Evolutionary conservation across 2,888 invertebrate genomes (phyloP), one percentile per base, ranked within the genome.

Genomic region (Chymomyza procnemis): DNA sequence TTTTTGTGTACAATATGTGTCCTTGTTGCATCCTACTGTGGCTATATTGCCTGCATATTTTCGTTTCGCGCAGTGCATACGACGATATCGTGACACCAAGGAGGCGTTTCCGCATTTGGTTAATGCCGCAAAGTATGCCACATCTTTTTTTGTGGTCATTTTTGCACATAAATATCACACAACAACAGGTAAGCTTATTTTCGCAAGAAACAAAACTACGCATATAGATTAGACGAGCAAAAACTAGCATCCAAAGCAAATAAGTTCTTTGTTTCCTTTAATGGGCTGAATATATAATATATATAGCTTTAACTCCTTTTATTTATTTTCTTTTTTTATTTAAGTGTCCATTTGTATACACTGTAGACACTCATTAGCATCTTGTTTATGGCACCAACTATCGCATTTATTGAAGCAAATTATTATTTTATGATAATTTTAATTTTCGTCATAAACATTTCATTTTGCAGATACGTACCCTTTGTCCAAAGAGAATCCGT

Each of bases 101-200:
- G 94, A 95, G 89, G 93, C 94, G 4, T 95, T 95, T 90, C 96
- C 96, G 6, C 97, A 97, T 92, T 92, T 97, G 64, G 95, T 95
- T 22, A 97, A 97, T 91, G 96, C 97, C 34, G 95, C 95, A 59
- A 97, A 97, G 92, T 97, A 98, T 91, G 95, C 96, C 0, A 97
- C 97, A 3, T 95, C 97, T 0, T 97, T 97, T 90, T 94, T 97
- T 76, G 96, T 96, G 34, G 95, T 97, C 4, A 92, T 95, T 26
- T 95, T 96, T 85, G 93, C 94, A 2, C 93, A 89, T 70, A 88
- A 90, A 73, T 90, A 80, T 73, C 90, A 90, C 64, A 88, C 85
- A n/a, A 90, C 90, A 21, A 80, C 82, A 70, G 85, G 90, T 90
- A 79, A 89, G 89, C n/a, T n/a, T 81, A 64, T 26, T 16, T 3